Conservation (phyloP, 2,888 invertebrate species). For the Hyppa rectilinea region DNA sequence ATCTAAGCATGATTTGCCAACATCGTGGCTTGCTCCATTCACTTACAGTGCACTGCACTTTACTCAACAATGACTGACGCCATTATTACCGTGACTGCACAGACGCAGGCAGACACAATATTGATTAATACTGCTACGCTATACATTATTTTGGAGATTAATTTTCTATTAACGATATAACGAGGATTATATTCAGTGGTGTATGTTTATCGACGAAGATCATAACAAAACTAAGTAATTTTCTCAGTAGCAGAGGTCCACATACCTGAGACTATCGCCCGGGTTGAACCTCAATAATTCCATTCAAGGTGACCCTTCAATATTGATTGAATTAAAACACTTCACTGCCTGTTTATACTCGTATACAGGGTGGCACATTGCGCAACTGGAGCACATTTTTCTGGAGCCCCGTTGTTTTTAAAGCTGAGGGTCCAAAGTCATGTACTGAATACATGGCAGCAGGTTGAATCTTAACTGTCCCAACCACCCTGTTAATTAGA, state of each 20-base stretch:
- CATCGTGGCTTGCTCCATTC: background rate
- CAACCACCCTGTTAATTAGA: too few relatives aligned
- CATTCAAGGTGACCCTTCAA: constrained; percentile 19
- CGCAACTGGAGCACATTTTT: too few relatives aligned
- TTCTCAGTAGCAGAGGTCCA: background rate
- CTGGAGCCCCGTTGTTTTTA: too few relatives aligned
- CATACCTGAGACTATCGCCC: background rate
- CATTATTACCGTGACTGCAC: background rate
- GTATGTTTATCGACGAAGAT: background rate
- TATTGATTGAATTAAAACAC: constrained; percentile 49
- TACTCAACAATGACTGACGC: background rate
- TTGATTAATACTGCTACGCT: too few relatives aligned
- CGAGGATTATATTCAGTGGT: background rate
- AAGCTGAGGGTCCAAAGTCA: too few relatives aligned
- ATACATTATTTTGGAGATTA: background rate
- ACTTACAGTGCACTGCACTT: background rate
- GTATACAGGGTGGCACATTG: too few relatives aligned
- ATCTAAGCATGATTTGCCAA: background rate
- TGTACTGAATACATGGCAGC: too few relatives aligned
- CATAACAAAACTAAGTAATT: constrained; percentile 4
- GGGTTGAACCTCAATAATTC: constrained; percentile 15
- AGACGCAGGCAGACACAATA: too few relatives aligned
- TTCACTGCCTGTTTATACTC: constrained; percentile 4
- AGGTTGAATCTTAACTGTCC: too few relatives aligned
- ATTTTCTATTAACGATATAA: background rate